A percentile compares a stretch with the other conserved stretches of the same genome.
Evolutionary conservation across 2,797 vertebrate genomes (phyloP).

Genomic region (Thalassophryne amazonica): DNA sequence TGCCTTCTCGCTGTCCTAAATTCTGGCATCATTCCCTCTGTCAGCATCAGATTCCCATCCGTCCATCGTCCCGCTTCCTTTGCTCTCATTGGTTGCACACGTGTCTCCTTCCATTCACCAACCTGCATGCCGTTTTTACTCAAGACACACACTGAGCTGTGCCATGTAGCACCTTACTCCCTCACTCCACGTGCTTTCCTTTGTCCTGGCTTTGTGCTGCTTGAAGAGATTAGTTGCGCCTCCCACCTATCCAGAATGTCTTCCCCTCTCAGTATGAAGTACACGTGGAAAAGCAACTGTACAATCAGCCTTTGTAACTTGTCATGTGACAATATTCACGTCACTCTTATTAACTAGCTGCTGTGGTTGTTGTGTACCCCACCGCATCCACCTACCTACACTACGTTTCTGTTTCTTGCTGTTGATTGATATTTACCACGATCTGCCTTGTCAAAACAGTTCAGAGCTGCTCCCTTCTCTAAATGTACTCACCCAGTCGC

Average conservation of each 20-base stretch:
- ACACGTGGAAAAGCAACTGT: conserved; percentile 72
- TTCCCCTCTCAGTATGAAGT: conserved; percentile 73
- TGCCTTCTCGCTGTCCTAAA: conserved; percentile 50
- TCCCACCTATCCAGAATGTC: conserved; percentile 52
- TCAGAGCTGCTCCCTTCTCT: conserved; percentile 40
- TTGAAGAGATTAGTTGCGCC: conserved; percentile 66
- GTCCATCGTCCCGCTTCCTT: conserved; percentile 7
- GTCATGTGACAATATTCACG: conserved; percentile 55
- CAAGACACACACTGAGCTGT: conserved; percentile 22
- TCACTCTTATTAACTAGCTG: conserved; percentile 53
- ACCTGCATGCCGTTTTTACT: not conserved
- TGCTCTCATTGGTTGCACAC: conserved; percentile 14
- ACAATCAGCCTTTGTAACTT: conserved; percentile 71
- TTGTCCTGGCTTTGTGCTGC: conserved; percentile 38
- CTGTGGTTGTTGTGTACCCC: conserved; percentile 47
- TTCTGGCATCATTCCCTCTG: not conserved
- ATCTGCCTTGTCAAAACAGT: conserved; percentile 68
- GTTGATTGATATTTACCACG: conserved; percentile 66
- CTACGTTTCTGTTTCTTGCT: conserved; percentile 35
- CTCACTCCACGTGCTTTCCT: not conserved
- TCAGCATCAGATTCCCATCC: conserved; percentile 35
- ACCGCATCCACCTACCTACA: conserved; percentile 24
- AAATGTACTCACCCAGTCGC: conserved; percentile 22
- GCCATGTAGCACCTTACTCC: conserved; percentile 42
- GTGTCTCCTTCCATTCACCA: not conserved